Base-by-base conservation (phyloP, 2,113 vertebrate genomes). In the Psilopsiagon aymara region DNA sequence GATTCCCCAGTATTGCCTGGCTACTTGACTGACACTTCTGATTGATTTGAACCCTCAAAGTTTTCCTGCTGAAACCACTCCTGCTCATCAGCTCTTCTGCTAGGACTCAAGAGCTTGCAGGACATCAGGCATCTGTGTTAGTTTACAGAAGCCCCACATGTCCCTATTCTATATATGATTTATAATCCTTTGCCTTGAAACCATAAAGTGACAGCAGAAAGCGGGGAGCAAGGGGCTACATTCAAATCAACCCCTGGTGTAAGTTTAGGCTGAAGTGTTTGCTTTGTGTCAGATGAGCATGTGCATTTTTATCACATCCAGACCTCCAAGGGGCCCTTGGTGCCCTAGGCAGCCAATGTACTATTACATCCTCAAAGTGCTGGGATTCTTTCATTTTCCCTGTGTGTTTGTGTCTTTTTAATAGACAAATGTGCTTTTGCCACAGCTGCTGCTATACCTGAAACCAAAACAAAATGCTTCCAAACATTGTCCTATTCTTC, bases 1-100 rank as follows among this genome's bases (percentile, higher is more conserved):
- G 97, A 98, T 98, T 98, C 96, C 70, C 96, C 85, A 51, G 96
- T 88, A 95, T 95, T 17, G 88, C 96, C 79, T 23, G 87, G 79
- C 86, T 95, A 84, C 95, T 97, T 97, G 92, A 95, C 94, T 97
- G 97, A 96, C 96, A 97, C 86, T 96, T 94, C 82, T 89, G 74
- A 68, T 78, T 96, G 97, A 97, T 97, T 97, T 86, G 94, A 94
- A 80, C 84, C 92, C 82, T 96, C 84, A 82, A 94, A 97, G 97
- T 77, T 92, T 92, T 59, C 81, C 88, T 4, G 0, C 67, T 47
- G 78, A 76, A 94, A 63, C 60, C 76, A 55, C 90, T 93, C 73
- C 47, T 53, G 92, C 75, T 95, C 59, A 27, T 86, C 93, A 90
- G 66, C 33, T 92, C 77, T 94, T 68, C 92, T 41, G 29, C 41